A percentile compares a stretch with the other conserved stretches of the same genome.
Evolutionary conservation across 1,140 invertebrate species (phyloP).

Genomic region (Drusus annulatus): DNA sequence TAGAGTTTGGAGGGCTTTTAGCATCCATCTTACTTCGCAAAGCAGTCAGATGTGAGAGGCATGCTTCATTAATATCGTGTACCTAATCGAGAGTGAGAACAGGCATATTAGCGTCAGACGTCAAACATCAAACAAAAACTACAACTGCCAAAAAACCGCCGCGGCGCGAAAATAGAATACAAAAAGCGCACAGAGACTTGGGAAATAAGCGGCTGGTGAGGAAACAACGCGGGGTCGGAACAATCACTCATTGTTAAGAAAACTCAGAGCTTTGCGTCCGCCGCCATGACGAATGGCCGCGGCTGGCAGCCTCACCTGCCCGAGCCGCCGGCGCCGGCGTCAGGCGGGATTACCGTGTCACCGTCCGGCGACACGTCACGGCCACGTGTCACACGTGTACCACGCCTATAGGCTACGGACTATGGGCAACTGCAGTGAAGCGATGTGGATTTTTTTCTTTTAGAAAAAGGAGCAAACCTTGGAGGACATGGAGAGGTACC

Average conservation of each 20-base stretch:
- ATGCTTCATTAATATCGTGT: no score
- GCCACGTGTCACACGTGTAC: background rate
- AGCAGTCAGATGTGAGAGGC: no score
- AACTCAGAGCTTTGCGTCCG: conserved; percentile 36
- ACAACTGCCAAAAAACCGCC: conserved; percentile 19
- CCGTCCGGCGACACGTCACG: background rate
- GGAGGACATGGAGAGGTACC: no score
- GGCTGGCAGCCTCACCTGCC: background rate
- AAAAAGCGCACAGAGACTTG: conserved; percentile 6
- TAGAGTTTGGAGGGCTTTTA: no score
- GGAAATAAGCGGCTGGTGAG: conserved; percentile 6
- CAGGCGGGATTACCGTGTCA: conserved; percentile 19
- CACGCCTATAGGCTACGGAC: no score
- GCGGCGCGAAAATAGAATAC: background rate
- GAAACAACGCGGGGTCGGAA: conserved; percentile 16
- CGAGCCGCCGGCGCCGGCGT: background rate
- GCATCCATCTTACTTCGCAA: no score
- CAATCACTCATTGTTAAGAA: conserved; percentile 43
- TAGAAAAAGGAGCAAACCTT: no score
- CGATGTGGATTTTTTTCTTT: no score
- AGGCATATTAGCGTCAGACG: conserved; percentile 1
- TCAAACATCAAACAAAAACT: conserved; percentile 22
- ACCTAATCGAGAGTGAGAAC: background rate
- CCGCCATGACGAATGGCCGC: conserved; percentile 30
- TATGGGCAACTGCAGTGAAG: no score